Evolutionary conservation across 2,797 vertebrate genomes (phyloP).

Genomic region (Clamator glandarius): DNA sequence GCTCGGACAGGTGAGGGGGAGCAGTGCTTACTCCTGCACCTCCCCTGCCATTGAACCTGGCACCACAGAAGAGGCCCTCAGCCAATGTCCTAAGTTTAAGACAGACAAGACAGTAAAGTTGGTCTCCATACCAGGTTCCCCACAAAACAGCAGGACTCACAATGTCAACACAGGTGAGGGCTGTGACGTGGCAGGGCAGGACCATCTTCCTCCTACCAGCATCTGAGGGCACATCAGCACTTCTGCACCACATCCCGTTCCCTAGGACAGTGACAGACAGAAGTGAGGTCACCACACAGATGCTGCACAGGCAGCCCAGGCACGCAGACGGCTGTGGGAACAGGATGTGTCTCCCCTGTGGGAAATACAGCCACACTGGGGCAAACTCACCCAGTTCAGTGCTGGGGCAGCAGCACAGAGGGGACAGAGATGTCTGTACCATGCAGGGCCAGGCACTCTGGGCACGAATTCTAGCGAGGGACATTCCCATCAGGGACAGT

Average conservation of each 20-base stretch:
- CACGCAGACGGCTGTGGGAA: accelerated
- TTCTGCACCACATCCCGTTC: neutral
- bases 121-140: no score
- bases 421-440: neutral
- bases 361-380: neutral
- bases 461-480: neutral
- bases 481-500: neutral
- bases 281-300: neutral
- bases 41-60: no score
- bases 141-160: no score
- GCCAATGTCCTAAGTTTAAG: no score
- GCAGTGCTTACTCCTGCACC: no score
- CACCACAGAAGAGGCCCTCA: no score
- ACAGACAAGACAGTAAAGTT: no score
- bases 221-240: neutral
- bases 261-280: neutral
- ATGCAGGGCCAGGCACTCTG: no score
- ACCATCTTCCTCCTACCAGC: neutral
- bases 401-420: neutral
- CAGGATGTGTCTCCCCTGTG: accelerated
- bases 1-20: no score
- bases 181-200: no score
- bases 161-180: no score
- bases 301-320: neutral
- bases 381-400: neutral